Evolutionary conservation across 2,797 vertebrate species (phyloP).

Genomic region (Micrastur ruficollis): DNA sequence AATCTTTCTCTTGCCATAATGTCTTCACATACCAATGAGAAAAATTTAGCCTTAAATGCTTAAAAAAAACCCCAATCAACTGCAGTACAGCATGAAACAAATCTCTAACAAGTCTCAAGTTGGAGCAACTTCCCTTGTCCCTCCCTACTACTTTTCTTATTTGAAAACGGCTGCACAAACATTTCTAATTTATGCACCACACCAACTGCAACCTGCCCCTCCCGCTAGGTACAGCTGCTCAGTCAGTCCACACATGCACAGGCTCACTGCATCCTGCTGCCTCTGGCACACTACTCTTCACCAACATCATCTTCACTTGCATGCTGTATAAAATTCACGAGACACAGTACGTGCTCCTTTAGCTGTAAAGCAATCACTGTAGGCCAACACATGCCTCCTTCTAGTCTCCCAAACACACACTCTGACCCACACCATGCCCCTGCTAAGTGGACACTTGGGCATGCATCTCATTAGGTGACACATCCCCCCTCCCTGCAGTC

Average conservation of each 20-base stretch:
- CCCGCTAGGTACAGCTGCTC: neutral
- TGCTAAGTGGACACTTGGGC: neutral
- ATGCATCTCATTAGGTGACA: neutral
- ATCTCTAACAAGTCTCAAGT: neutral
- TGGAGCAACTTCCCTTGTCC: neutral
- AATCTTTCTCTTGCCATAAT: constrained; percentile 23
- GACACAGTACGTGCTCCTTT: neutral
- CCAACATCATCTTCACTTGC: constrained; percentile 15
- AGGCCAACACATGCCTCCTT: neutral
- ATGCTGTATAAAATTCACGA: neutral
- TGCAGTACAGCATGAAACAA: neutral
- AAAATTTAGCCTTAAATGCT: constrained; percentile 6
- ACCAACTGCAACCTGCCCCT: neutral
- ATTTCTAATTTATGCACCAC: neutral
- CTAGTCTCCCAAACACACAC: neutral
- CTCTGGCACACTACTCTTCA: neutral
- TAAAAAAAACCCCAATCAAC: neutral
- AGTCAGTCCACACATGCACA: neutral
- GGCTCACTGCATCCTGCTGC: neutral
- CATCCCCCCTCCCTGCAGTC: neutral
- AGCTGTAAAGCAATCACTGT: neutral
- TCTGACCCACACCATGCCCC: neutral
- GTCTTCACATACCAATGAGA: neutral
- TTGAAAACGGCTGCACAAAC: neutral
- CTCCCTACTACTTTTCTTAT: neutral